These are phyloP conservation scores for Spodoptera littoralis DNA, from an alignment of 2,888 invertebrate species.

Conservation along the genomic window DNA sequence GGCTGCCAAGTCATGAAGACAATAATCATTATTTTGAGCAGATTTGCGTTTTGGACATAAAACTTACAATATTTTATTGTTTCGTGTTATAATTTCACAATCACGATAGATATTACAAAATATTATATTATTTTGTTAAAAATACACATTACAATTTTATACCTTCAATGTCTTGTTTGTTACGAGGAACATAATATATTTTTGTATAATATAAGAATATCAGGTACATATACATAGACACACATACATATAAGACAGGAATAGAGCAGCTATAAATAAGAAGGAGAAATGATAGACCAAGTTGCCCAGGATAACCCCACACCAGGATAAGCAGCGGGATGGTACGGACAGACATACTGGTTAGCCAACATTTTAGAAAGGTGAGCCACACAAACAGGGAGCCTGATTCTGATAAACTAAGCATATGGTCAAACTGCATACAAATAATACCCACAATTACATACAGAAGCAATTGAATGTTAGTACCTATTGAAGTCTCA, in stretches of 20 bases:
- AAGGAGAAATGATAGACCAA: slow-evolving; percentile 24
- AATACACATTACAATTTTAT: too few species aligned
- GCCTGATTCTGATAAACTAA: slow-evolving; percentile 56
- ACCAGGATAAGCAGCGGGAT: slow-evolving; percentile 44
- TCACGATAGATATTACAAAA: not conserved
- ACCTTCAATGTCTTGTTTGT: too few species aligned
- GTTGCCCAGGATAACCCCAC: slow-evolving; percentile 31
- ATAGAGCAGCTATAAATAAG: slow-evolving; percentile 14
- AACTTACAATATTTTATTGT: not conserved
- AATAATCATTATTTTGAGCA: slow-evolving; percentile 5
- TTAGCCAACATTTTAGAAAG: slow-evolving; percentile 70
- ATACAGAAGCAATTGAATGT: slow-evolving; percentile 14
- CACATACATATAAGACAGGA: slow-evolving; percentile 17
- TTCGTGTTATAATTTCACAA: too few species aligned
- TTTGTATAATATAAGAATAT: slow-evolving; percentile 1
- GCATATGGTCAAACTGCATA: slow-evolving; percentile 33
- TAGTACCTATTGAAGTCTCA: slow-evolving; percentile 29
- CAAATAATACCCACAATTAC: slow-evolving; percentile 6
- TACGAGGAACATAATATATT: too few species aligned
- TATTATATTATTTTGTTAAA: too few species aligned
- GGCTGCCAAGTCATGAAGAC: slow-evolving; percentile 10
- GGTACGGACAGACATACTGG: slow-evolving; percentile 49
- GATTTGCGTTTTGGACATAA: too few species aligned
- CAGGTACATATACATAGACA: slow-evolving; percentile 15
- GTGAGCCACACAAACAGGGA: slow-evolving; percentile 73